Evolutionary conservation across 1,140 invertebrate genomes (phyloP).

Genomic region (Cotesia typhae): DNA sequence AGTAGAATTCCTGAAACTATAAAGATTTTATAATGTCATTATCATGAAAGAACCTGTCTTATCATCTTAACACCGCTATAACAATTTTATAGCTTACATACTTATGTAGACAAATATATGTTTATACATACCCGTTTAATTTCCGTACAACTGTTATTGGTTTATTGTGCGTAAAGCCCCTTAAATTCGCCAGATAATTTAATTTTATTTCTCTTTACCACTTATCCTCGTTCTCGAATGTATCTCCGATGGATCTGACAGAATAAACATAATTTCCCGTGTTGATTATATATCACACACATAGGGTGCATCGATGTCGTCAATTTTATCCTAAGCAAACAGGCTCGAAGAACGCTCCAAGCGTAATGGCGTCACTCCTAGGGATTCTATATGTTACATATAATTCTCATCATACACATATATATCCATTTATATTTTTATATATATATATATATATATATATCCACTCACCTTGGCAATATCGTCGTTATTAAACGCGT

Average conservation of each 20-base stretch:
- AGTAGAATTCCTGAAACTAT: too few relatives aligned
- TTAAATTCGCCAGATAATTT: background rate
- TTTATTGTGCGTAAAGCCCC: conserved; percentile 1
- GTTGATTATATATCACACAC: conserved; percentile 21
- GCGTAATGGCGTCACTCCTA: conserved; percentile 40
- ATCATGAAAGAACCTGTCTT: too few relatives aligned
- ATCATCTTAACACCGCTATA: too few relatives aligned
- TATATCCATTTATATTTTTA: conserved; percentile 31
- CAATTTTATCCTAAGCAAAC: conserved; percentile 55
- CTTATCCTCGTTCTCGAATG: conserved; percentile 1
- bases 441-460: conserved; percentile 34
- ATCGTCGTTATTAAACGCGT: conserved; percentile 38
- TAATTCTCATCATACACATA: conserved; percentile 22
- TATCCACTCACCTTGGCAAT: conserved; percentile 40
- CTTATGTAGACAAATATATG: background rate
- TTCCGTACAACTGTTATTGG: background rate
- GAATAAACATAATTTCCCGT: conserved; percentile 20
- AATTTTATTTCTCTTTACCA: too few relatives aligned
- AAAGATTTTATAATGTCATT: too few relatives aligned
- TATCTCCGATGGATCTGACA: conserved; percentile 3
- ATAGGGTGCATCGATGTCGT: conserved; percentile 16
- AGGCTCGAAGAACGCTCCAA: conserved; percentile 31
- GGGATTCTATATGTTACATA: background rate
- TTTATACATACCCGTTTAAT: background rate
- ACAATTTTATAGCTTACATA: too few relatives aligned